A percentile compares a stretch with the other conserved stretches of the same genome.
These are phyloP conservation scores for Eulemur rubriventer DNA, from an alignment of 2,797 vertebrate species.

Conservation along the genomic window DNA sequence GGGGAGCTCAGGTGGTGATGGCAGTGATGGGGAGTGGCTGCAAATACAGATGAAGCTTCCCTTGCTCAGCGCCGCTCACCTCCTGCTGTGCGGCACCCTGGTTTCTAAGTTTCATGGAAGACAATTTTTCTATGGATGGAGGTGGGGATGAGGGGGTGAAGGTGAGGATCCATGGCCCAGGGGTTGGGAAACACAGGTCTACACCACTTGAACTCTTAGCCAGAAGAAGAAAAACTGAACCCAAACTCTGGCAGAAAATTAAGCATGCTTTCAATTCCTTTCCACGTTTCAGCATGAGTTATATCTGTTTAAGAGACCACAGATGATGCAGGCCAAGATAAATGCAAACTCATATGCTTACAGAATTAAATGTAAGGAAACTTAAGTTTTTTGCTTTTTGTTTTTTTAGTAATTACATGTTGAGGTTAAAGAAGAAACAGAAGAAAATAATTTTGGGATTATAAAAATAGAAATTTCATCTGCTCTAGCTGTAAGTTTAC, in stretches of 20 bases:
- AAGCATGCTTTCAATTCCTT: background rate
- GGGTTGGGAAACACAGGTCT: background rate
- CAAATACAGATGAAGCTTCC: no score
- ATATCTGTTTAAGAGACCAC: background rate
- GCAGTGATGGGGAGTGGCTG: no score
- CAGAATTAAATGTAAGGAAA: background rate
- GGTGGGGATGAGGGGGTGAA: no score
- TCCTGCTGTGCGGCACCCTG: no score
- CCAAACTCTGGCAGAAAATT: background rate
- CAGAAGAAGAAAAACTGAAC: background rate
- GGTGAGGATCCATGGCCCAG: no score
- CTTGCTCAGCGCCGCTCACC: no score
- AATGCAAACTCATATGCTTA: background rate
- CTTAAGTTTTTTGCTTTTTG: background rate
- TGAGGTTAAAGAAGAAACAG: background rate
- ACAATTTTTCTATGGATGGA: no score
- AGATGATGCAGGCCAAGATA: background rate
- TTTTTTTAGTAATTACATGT: background rate
- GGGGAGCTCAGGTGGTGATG: no score
- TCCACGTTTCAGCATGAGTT: background rate
- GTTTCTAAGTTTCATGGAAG: no score
- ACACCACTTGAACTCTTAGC: background rate
- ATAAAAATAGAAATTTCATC: slow-evolving; percentile 16
- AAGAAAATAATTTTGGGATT: background rate
- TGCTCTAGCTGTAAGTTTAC: background rate